Conservation (phyloP, 2,888 invertebrate genomes). For the Erebia palarica region DNA sequence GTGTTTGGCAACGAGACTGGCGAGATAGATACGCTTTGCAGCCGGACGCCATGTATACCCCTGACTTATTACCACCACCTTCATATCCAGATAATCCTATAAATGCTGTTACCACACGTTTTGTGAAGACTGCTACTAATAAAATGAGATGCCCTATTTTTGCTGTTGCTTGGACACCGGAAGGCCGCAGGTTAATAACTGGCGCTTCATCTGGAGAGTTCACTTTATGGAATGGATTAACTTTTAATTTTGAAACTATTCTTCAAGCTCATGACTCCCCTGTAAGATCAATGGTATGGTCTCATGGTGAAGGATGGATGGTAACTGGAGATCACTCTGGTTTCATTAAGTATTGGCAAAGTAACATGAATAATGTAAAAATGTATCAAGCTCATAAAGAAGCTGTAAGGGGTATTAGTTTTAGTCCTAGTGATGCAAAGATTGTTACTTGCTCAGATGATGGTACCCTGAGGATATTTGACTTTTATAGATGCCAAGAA, state of each 20-base stretch:
- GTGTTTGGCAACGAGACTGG: constrained; percentile 97
- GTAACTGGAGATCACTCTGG: constrained; percentile 99
- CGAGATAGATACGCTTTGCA: constrained; percentile 94
- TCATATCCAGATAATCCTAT: constrained; percentile 97
- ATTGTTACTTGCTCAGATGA: constrained; percentile 99
- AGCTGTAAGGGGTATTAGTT: constrained; percentile 99
- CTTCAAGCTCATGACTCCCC: constrained; percentile 99
- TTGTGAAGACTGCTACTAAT: constrained; percentile 99
- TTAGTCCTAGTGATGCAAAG: constrained; percentile 99
- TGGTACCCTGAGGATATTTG: constrained; percentile 99
- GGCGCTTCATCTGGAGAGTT: constrained; percentile 99
- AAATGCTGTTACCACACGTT: constrained; percentile 96
- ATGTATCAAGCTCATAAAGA: constrained; percentile 99
- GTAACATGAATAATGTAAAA: constrained; percentile 99
- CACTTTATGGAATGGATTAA: constrained; percentile 99
- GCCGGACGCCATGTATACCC: constrained; percentile 97
- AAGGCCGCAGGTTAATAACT: constrained; percentile 97
- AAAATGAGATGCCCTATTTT: constrained; percentile 99
- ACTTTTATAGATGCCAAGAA: constrained; percentile 98
- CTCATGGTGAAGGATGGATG: constrained; percentile 99
- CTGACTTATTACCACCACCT: constrained; percentile 96
- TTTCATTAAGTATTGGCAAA: constrained; percentile 99
- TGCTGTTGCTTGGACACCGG: constrained; percentile 99
- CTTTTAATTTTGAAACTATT: constrained; percentile 99
- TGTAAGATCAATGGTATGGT: constrained; percentile 99